Evolutionary conservation across 1,140 invertebrate genomes (phyloP).

Genomic region (Riptortus pedestris): DNA sequence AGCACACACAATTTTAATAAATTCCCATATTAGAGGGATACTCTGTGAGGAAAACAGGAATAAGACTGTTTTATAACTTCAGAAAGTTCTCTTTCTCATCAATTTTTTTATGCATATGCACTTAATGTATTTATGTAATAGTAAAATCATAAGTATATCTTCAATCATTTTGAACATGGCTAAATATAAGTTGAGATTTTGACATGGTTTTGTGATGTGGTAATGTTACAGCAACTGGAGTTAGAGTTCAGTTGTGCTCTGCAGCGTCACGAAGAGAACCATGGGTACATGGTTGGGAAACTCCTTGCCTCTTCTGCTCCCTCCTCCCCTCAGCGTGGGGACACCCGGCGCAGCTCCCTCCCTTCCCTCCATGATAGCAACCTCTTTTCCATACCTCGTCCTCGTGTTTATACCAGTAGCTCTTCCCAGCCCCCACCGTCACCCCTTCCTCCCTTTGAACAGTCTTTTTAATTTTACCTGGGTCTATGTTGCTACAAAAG

Average conservation of each 20-base stretch:
- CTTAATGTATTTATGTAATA: too few relatives aligned
- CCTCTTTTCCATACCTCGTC: slow-evolving; percentile 22
- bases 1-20: too few relatives aligned
- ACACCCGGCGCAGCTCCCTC: slow-evolving; percentile 39
- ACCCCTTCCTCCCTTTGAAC: neutral
- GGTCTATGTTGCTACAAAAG: neutral
- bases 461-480: neutral
- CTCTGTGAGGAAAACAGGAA: too few relatives aligned
- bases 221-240: slow-evolving; percentile 51
- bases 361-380: slow-evolving; percentile 35
- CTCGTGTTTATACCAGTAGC: neutral
- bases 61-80: too few relatives aligned
- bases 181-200: too few relatives aligned
- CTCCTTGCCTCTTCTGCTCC: slow-evolving; percentile 32
- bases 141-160: too few relatives aligned
- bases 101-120: too few relatives aligned
- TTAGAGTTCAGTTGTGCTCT: slow-evolving; percentile 53
- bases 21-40: too few relatives aligned
- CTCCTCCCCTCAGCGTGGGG: slow-evolving; percentile 38
- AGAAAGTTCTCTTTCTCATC: too few relatives aligned
- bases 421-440: neutral
- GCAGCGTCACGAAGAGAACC: slow-evolving; percentile 49
- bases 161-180: too few relatives aligned
- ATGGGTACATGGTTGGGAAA: slow-evolving; percentile 30
- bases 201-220: too few relatives aligned